Evolutionary conservation across 2,888 invertebrate species (phyloP), one percentile per base, ranked within the genome.

Genomic region (Mimas tiliae): DNA sequence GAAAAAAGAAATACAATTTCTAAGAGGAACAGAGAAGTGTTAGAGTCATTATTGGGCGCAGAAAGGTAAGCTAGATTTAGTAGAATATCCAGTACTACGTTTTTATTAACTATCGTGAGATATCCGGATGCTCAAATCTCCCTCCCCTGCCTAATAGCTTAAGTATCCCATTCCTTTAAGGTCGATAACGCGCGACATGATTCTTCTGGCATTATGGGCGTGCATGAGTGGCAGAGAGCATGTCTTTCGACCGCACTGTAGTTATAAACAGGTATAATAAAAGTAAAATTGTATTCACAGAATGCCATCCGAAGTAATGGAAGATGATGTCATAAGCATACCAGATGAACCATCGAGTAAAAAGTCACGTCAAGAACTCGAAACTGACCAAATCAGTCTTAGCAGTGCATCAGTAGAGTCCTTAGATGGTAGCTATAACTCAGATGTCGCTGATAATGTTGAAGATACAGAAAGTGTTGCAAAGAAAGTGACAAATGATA

Each of bases 331-430:
- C 1, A 82, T 86, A 67, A 79, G 80, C 2, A 82, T 88, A 69
- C 66, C 73, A 1, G 87, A 85, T 63, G 93, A 88, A 69, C 91
- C 93, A 0, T 65, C 72, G 0, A 77, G 55, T 14, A 93, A 93
- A 69, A 87, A 78, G 64, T 71, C 75, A 6, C 84, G 89, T 6
- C 80, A 78, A 34, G 76, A 77, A 16, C 79, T 77, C n/a, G 68
- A 71, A 1, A 21, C 74, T 11, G 90, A 89, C 11, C 83, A 85
- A 73, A 90, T 92, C 55, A 89, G 89, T 65, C 70, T 92, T 12
- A 90, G 90, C 69, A 91, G 90, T 62, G 87, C 84, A 1, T 89
- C 90, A 0, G 73, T 70, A 0, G 72, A 69, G n/a, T 87, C 89
- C 0, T 71, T 89, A 6, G 85, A 86, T 70, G 82, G 84, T 27